A percentile compares a stretch with the other conserved stretches of the same genome.
Evolutionary conservation across 1,140 invertebrate species (phyloP).

Genomic region (Lasaia peninsularis): DNA sequence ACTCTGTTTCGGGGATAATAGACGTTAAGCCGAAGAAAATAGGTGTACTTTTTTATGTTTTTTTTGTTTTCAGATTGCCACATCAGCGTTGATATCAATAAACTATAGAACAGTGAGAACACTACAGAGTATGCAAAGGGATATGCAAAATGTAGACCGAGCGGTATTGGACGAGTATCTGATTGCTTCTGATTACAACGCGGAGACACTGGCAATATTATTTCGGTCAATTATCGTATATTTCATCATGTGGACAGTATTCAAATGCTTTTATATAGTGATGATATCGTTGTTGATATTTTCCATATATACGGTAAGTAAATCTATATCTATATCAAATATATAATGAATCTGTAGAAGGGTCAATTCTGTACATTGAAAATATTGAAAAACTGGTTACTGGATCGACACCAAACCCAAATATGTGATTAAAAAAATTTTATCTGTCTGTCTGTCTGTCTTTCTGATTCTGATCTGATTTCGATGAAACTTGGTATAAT

Average conservation of each 20-base stretch:
- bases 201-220: neutral
- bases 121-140: neutral
- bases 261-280: neutral
- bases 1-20: no score
- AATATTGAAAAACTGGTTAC: no score
- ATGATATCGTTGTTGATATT: neutral
- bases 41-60: no score
- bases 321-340: no score
- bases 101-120: neutral
- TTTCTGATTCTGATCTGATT: no score
- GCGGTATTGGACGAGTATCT: neutral
- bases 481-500: no score
- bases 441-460: no score
- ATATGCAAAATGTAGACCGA: neutral
- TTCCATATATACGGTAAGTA: neutral
- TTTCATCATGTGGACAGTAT: neutral
- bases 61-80: neutral
- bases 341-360: no score
- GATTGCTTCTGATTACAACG: neutral
- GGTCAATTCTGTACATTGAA: no score
- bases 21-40: no score
- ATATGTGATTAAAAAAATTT: no score
- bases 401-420: no score
- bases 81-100: neutral
- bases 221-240: neutral